A percentile compares a stretch with the other conserved stretches of the same genome.
phyloP scores from a whole-genome alignment of 2,797 vertebrate species.

The Octomys mimax region DNA sequence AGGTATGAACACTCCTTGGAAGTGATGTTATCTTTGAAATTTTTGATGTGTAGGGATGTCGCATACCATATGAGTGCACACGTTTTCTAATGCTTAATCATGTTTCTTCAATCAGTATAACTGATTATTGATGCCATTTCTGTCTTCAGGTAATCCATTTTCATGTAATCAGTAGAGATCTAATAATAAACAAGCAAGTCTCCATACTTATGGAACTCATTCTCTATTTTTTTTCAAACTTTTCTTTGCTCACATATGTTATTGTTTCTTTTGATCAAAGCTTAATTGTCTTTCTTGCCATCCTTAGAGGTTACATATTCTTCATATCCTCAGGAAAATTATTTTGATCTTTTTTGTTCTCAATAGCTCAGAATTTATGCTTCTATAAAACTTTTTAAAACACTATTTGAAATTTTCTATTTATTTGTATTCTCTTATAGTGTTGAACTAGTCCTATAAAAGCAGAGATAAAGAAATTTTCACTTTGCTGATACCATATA shows the following conservation, averaged over 20 bases:
- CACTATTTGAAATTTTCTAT: background rate
- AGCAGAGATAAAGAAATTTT: background rate
- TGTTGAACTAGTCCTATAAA: background rate
- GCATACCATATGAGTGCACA: background rate
- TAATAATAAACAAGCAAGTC: background rate
- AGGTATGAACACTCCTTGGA: background rate
- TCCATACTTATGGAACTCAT: background rate
- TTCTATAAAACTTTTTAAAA: background rate
- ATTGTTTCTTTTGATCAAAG: background rate
- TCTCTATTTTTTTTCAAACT: background rate
- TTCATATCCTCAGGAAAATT: background rate
- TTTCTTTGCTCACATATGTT: background rate
- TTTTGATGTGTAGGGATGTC: background rate
- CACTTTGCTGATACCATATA: too few species aligned
- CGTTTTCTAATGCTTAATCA: background rate
- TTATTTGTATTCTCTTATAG: background rate
- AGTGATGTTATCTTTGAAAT: background rate
- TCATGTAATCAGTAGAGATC: background rate
- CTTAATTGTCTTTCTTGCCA: background rate
- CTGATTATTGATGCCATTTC: background rate
- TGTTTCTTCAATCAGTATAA: background rate
- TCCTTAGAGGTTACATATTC: background rate
- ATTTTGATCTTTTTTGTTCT: background rate
- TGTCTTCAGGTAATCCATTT: background rate
- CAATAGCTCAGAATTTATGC: background rate